These are phyloP conservation scores for Hypolimnas misippus DNA, from an alignment of 2,888 invertebrate genomes.

Conservation along the genomic window DNA sequence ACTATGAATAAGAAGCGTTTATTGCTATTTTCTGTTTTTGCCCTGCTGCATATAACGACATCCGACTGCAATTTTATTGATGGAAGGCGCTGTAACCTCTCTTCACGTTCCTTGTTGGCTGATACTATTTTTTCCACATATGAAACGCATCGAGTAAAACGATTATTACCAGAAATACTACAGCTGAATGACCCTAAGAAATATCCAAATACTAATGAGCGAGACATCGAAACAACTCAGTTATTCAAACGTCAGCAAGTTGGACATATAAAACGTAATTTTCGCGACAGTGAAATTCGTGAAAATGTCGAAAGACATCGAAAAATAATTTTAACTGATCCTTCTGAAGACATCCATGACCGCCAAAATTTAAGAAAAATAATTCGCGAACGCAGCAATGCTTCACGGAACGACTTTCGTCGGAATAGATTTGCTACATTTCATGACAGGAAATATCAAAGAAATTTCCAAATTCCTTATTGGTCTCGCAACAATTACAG, in stretches of 20 bases:
- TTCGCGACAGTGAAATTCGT: conserved; percentile 4
- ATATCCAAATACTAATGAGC: not conserved
- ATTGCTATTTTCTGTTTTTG: conserved; percentile 71
- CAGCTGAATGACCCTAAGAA: conserved; percentile 11
- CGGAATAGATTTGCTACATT: not conserved
- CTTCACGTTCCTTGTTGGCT: conserved; percentile 48
- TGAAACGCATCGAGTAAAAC: conserved; percentile 14
- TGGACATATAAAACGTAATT: not conserved
- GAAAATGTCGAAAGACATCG: not conserved
- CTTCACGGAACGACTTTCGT: not conserved
- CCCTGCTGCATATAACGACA: conserved; percentile 66
- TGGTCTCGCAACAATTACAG: not conserved
- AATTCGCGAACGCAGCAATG: not conserved
- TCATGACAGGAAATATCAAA: too few species aligned
- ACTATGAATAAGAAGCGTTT: conserved; percentile 82
- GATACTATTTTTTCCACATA: conserved; percentile 49
- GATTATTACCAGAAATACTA: conserved; percentile 15
- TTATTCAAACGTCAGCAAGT: not conserved
- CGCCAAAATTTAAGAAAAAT: not conserved
- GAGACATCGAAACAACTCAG: conserved; percentile 5
- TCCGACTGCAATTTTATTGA: conserved; percentile 68
- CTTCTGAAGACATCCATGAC: not conserved
- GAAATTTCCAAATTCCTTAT: too few species aligned
- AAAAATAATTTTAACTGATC: not conserved
- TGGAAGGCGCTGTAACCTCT: conserved; percentile 66